phyloP scores from a whole-genome alignment of 64 coral and sea anemone species.

The Platygyra sinensis region DNA sequence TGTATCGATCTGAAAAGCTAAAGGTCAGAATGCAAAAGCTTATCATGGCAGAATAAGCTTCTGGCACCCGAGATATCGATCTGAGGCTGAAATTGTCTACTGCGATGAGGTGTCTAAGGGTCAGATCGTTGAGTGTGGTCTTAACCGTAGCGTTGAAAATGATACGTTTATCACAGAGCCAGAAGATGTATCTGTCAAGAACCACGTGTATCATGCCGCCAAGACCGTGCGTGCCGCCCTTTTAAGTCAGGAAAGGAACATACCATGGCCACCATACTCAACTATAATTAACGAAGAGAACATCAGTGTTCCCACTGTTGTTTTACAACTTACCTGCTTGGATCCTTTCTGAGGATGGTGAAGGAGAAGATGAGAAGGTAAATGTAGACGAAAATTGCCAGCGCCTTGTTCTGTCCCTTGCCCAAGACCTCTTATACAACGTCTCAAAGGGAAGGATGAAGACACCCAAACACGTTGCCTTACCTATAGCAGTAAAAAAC shows the following conservation, averaged over 20 bases:
- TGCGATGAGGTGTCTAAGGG: constrained; percentile 43
- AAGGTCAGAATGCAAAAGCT: constrained; percentile 37
- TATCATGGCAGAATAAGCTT: constrained; percentile 49
- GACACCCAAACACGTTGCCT: constrained; percentile 41
- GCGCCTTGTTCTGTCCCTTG: constrained; percentile 17
- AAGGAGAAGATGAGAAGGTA: constrained; percentile 18
- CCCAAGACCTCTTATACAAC: constrained; percentile 33
- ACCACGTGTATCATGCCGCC: constrained; percentile 10
- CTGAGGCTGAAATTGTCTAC: constrained; percentile 46
- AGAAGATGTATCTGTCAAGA: constrained; percentile 20
- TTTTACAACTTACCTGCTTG: constrained; percentile 29
- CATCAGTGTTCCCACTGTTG: constrained; percentile 32
- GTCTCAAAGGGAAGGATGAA: constrained; percentile 42
- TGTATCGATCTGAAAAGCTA: constrained; percentile 44
- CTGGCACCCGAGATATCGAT: constrained; percentile 44
- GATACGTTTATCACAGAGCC: constrained; percentile 10
- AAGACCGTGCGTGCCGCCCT: constrained; percentile 22
- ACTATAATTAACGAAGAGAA: neutral
- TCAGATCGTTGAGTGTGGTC: constrained; percentile 45
- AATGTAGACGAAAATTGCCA: neutral
- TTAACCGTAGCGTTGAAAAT: constrained; percentile 1
- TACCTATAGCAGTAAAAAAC: too few species aligned
- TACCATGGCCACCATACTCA: constrained; percentile 24
- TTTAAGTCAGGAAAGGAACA: constrained; percentile 12
- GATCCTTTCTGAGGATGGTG: constrained; percentile 17